Evolutionary conservation across 2,888 invertebrate species (phyloP), one percentile per base, ranked within the genome.

Genomic region (Drosophila suboccidentalis): DNA sequence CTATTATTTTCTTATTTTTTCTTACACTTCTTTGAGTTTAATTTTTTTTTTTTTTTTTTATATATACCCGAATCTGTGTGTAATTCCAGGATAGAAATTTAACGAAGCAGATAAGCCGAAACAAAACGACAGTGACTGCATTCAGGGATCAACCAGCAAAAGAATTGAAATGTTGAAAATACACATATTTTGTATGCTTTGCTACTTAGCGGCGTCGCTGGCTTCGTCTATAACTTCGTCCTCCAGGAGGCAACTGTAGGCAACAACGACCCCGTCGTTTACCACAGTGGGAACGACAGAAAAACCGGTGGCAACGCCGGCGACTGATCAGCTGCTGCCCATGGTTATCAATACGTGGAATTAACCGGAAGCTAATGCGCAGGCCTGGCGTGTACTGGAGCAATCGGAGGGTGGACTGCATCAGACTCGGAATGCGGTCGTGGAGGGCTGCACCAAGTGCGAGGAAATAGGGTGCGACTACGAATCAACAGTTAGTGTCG

Each of bases 401-500:
- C 80, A 78, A 13, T 78, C 84, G 10, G 71, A 66, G 6, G 76
- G 94, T 41, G 88, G 84, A 13, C 93, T 94, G 54, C 94, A 94
- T 9, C 82, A 80, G 61, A 95, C 96, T 0, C 89, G 99, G 57
- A 97, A 98, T 92, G 97, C 98, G 0, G 94, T 99, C 22, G 97
- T 97, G 84, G 94, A 94, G 65, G 98, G 98, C 1, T 97, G 98
- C 82, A 94, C 95, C 5, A 94, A 94, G 4, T 99, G 99, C 92
- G 99, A 99, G 93, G 93, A 93, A 11, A 93, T 95, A 64, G 98
- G 98, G 92, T 99, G 99, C 92, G 97, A 98, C 91, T 95, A 95
- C 3, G 98, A 26, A 26, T 26, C 26, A 26, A 26, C 26, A 5
- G 26, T 26, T 26, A 5, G 98, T 0, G 99, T 99, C 0, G 99